Base-by-base conservation (phyloP, 2,113 vertebrate genomes). In the Silurus meridionalis region DNA sequence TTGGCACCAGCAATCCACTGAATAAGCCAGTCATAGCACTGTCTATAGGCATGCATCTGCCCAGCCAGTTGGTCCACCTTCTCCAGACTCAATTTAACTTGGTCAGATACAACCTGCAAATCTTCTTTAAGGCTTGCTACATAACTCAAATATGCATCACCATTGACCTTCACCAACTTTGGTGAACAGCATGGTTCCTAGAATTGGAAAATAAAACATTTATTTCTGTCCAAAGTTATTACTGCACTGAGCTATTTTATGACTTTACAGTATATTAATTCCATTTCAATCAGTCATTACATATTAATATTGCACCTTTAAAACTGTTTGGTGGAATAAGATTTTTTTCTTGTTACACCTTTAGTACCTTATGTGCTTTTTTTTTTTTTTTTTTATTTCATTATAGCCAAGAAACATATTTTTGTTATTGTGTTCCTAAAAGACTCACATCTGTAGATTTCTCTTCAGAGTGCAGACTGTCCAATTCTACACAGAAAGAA, bases 51-150 rank as follows among this genome's bases (percentile, higher is more conserved):
- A 1, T 92, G 92, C 90, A 97, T 95, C 91, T 97, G 96, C 7
- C 96, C 96, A 0, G 95, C 95, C 85, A 98, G 93, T 85, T 96
- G 95, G 8, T 97, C 95, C 0, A 99, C 96, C 91, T 98, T 97
- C 0, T 96, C 94, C 89, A 94, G 95, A 9, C 97, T 91, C 89
- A 96, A 67, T 1, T 98, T 97, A 0, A 94, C 89, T 96, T 99
- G 97, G 1, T 92, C 88, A 19, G 97, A 93, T 72, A 97, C 91
- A 0, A 94, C 96, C 88, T 96, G 96, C 97, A 97, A 98, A 91
- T 97, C 97, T 90, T 98, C 97, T 92, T 96, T 94, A 69, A 99
- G 95, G 89, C 92, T 89, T 57, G 89, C 52, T 9, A 96, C 95
- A 2, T 95, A 92, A 88, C 94, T 95, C 0, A 94, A 95, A 94